phyloP scores from a whole-genome alignment of 2,797 vertebrate species.

The Ptychobarbus kaznakovi region DNA sequence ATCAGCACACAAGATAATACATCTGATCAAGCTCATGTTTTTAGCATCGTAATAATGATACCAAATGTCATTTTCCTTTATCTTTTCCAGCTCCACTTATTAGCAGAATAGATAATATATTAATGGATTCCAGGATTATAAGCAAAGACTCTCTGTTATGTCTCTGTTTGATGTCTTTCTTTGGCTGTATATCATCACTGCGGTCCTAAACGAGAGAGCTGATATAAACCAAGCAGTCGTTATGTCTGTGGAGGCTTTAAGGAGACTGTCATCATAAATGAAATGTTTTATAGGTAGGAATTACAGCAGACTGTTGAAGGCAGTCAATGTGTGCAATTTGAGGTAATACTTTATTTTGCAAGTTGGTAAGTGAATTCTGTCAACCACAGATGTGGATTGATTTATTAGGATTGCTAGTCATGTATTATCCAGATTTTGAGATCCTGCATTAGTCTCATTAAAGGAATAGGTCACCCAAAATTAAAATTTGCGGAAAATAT shows the following conservation, averaged over 20 bases:
- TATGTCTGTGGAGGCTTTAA: conserved; percentile 31
- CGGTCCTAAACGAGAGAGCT: not conserved
- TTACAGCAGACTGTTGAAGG: conserved; percentile 4
- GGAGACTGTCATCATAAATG: conserved; percentile 9
- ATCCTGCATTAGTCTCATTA: conserved; percentile 22
- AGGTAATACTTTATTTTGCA: not conserved
- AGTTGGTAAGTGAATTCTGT: not conserved
- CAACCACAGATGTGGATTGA: not conserved
- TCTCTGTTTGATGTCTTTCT: conserved; percentile 18
- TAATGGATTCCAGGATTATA: conserved; percentile 35
- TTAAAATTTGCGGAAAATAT: not conserved
- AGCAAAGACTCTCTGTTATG: conserved; percentile 17
- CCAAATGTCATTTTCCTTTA: not conserved
- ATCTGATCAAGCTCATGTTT: not conserved
- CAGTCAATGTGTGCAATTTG: not conserved
- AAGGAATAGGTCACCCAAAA: not conserved
- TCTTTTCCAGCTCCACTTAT: not conserved
- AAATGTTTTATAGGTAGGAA: conserved; percentile 7
- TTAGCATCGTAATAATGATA: not conserved
- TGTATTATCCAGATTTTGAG: not conserved
- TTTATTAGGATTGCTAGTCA: not conserved
- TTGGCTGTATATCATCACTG: conserved; percentile 14
- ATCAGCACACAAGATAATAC: not conserved
- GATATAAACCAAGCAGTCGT: conserved; percentile 33
- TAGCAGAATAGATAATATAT: conserved; percentile 29